Evolutionary conservation across 2,113 vertebrate genomes (phyloP).

Genomic region (Mormyrus lacerda): DNA sequence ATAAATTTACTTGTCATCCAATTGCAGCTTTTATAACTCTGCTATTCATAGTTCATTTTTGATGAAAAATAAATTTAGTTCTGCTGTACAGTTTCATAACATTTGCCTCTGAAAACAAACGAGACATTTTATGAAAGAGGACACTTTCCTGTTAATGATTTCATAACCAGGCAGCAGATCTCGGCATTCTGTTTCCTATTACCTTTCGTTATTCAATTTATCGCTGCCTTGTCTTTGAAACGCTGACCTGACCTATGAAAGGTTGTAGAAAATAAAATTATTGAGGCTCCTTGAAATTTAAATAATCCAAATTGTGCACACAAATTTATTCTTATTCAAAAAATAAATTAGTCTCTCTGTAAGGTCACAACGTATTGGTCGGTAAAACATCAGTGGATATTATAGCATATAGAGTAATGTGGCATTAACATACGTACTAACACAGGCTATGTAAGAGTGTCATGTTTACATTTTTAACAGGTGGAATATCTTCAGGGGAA

Average conservation of each 20-base stretch:
- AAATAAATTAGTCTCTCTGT: conserved; percentile 59
- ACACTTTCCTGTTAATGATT: conserved; percentile 75
- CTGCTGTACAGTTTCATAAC: conserved; percentile 58
- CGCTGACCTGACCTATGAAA: conserved; percentile 78
- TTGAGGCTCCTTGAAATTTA: conserved; percentile 66
- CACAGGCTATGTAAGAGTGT: conserved; percentile 35
- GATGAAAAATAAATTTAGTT: conserved; percentile 67
- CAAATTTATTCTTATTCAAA: conserved; percentile 51
- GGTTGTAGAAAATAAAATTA: conserved; percentile 78
- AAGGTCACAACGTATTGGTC: conserved; percentile 59
- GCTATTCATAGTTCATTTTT: conserved; percentile 51
- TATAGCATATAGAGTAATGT: conserved; percentile 36
- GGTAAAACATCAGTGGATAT: conserved; percentile 46
- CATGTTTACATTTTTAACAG: conserved; percentile 14
- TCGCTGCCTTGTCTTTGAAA: conserved; percentile 56
- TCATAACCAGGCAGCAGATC: conserved; percentile 68
- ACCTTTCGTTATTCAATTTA: conserved; percentile 76
- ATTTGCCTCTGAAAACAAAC: conserved; percentile 66
- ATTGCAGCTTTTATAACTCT: conserved; percentile 37
- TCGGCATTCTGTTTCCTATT: conserved; percentile 64
- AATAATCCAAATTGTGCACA: conserved; percentile 62
- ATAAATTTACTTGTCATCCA: neutral
- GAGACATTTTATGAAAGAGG: conserved; percentile 66
- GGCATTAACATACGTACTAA: conserved; percentile 40
- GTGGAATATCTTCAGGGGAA: neutral